phyloP scores from a whole-genome alignment of 2,888 invertebrate species.

The Resseliella maxima region DNA sequence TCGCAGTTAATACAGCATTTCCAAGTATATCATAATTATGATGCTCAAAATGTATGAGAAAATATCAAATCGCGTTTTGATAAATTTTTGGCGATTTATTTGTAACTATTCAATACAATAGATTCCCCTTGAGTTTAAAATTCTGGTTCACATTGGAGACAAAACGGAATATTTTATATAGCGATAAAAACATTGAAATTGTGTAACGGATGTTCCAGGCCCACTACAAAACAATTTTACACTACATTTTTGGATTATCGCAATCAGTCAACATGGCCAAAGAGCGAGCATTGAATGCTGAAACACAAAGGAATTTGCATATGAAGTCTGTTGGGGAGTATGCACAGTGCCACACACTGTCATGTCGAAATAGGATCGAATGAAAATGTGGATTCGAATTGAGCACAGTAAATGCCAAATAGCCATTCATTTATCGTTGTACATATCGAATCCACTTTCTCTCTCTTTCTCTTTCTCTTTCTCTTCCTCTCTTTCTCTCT shows the following conservation, averaged over 20 bases:
- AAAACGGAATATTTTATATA: slow-evolving; percentile 39
- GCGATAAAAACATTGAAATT: slow-evolving; percentile 53
- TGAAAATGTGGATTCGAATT: background rate
- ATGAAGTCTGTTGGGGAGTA: slow-evolving; percentile 49
- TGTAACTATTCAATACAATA: background rate
- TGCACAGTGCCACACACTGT: background rate
- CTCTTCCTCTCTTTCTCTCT: background rate
- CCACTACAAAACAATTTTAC: slow-evolving; percentile 54
- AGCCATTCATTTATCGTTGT: slow-evolving; percentile 42
- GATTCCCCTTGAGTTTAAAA: background rate
- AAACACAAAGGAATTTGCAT: slow-evolving; percentile 49
- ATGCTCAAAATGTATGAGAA: too few species aligned
- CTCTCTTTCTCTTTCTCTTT: background rate
- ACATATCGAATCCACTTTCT: background rate
- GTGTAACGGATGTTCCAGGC: slow-evolving; percentile 32
- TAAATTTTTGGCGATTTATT: background rate
- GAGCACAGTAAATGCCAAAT: slow-evolving; percentile 41
- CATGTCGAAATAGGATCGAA: background rate
- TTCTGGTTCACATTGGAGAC: background rate
- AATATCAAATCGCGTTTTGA: too few species aligned
- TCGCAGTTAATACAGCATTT: background rate
- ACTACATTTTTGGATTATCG: slow-evolving; percentile 49
- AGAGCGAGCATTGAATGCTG: slow-evolving; percentile 41
- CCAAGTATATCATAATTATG: too few species aligned
- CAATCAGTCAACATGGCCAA: slow-evolving; percentile 54